phyloP scores from a whole-genome alignment of 2,797 vertebrate species.

The Basileuterus tristriatus region DNA sequence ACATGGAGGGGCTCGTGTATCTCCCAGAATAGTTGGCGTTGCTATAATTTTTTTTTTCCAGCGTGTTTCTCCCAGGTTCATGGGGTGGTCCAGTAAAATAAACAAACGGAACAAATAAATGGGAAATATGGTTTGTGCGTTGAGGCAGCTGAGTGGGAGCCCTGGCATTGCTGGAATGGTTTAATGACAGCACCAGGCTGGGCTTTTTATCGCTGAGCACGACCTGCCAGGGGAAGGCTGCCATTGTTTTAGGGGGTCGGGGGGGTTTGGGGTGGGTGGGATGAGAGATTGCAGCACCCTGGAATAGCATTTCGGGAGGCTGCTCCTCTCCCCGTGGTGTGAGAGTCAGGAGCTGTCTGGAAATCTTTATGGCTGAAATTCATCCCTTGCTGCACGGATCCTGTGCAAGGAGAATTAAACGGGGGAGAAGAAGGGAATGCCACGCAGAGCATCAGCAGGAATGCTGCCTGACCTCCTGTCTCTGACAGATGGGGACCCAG shows the following conservation, averaged over 20 bases:
- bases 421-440: not conserved
- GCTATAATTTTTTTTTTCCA: conserved; percentile 80
- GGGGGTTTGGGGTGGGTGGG: not conserved
- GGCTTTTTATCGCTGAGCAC: conserved; percentile 29
- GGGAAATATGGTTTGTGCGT: conserved; percentile 70
- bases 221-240: conserved; percentile 5
- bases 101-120: conserved; percentile 79
- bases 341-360: conserved; percentile 38
- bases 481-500: accelerated
- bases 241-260: conserved; percentile 8
- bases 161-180: conserved; percentile 53
- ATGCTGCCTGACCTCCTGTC: not conserved
- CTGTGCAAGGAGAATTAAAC: not conserved
- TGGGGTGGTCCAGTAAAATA: conserved; percentile 81
- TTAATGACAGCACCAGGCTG: conserved; percentile 53
- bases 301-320: conserved; percentile 41
- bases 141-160: conserved; percentile 44
- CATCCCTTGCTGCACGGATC: not conserved
- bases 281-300: conserved; percentile 12
- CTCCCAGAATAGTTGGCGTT: conserved; percentile 84
- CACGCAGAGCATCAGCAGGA: not conserved
- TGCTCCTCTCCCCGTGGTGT: conserved; percentile 16
- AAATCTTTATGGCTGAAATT: conserved; percentile 59
- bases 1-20: conserved; percentile 95
- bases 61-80: conserved; percentile 76